Evolutionary conservation across 2,113 vertebrate species (phyloP), one percentile per base, ranked within the genome.

Genomic region (Phasianus colchicus): DNA sequence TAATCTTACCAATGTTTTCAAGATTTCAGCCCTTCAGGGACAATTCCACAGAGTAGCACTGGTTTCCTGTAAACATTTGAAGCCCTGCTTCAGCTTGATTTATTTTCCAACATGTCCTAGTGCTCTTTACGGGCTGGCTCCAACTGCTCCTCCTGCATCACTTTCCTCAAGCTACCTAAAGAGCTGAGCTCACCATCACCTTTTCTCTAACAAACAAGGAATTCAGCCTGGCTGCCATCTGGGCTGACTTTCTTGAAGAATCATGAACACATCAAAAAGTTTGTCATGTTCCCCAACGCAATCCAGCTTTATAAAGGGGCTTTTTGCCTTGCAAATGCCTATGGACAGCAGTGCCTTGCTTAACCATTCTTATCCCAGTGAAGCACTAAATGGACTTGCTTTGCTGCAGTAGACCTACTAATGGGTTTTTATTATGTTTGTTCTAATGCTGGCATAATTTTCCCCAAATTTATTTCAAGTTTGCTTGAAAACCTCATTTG

Each of bases 401-500:
- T 75, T 70, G 36, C 17, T 60, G 17, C 6, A 64, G 57, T n/a
- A 82, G 64, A 88, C 74, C 32, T 92, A 69, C 40, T 57, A 72
- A 55, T 43, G 55, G 60, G 45, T 74, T 65, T 94, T 86, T 93
- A 88, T 81, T 63, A 75, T 63, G 73, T 89, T 95, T 78, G 58
- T 93, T 88, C 92, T 79, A 91, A 67, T 40, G 70, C 57, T 60
- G 91, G 83, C 88, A 86, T 86, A 95, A 94, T 86, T 96, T 90
- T 75, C 91, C 66, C 74, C 71, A 93, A 86, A 94, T 96, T 91
- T 95, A 95, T 92, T 97, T 94, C 89, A 88, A 93, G 83, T 96
- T 96, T 96, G 83, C 91, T 95, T 88, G 92, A 95, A 96, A 97
- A 96, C 50, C 83, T 95, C 92, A 88, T 97, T 96, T 95, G 87